Evolutionary conservation across 2,797 vertebrate genomes (phyloP), one percentile per base, ranked within the genome.

Genomic region (Loris lydekkerianus): DNA sequence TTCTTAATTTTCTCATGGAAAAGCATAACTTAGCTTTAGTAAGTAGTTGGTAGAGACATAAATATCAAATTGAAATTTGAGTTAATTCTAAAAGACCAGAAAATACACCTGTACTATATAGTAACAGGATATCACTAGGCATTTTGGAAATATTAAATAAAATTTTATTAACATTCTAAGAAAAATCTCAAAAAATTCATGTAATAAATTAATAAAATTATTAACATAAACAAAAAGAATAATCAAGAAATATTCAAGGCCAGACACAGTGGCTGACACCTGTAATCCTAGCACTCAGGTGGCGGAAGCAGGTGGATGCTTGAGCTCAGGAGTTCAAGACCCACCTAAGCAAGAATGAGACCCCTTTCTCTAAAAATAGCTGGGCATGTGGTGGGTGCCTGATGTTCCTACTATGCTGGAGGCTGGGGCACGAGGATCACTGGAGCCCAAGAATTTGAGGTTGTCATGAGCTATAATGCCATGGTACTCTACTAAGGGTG

Each of bases 91-190:
- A 49, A 93, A 61, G 17, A 53, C 9, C 27, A 87, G n/a, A 11
- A 69, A 49, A 70, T 77, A 34, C 10, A 7, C 25, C 46, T 49
- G 46, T 14, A 61, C 9, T 60, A 58, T 13, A 67, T 17, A 67
- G 34, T 56, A 49, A 69, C 13, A 53, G 34, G 20, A 34, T 6
- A 7, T 73, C 5, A 9, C 5, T 31, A 60, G 1, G 7, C 3
- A 73, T 70, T 96, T 78, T 63, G 31, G 25, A 92, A 86, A 25
- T 75, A 69, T 23, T 84, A 86, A 89, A 77, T 40, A 7, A 97
- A 49, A 49, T 61, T 11, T 6, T 21, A 31, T 78, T 89, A 96
- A 58, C 3, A 49, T 69, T 25, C 0, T 77, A 73, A 53, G 21
- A 40, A 34, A 92, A 82, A 65, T 10, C 63, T 60, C 56, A 77